A percentile compares a stretch with the other conserved stretches of the same genome.
Conservation (phyloP, 2,888 invertebrate species). For the Heteromyza rotundicornis region DNA sequence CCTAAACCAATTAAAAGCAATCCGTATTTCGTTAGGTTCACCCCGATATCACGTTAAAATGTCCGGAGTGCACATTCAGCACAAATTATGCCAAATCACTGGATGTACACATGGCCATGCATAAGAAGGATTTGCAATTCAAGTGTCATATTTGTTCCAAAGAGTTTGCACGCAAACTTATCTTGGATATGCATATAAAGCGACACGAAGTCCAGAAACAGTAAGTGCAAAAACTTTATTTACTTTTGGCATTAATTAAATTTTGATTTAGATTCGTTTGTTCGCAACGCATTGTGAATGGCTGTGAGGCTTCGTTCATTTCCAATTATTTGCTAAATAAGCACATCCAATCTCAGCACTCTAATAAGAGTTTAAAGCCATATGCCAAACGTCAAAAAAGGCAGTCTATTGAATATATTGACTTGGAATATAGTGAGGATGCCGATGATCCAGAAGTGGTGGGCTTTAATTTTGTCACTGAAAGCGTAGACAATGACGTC, state of each 20-base stretch:
- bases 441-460: not conserved
- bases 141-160: constrained; percentile 50
- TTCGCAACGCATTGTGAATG: constrained; percentile 19
- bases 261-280: constrained; percentile 30
- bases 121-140: constrained; percentile 46
- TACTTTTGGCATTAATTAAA: too few relatives aligned
- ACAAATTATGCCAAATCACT: constrained; percentile 52
- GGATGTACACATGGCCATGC: constrained; percentile 51
- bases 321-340: constrained; percentile 27
- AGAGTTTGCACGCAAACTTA: constrained; percentile 51
- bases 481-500: not conserved
- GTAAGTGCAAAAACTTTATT: constrained; percentile 32
- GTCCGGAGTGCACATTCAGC: constrained; percentile 48
- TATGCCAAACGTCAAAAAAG: not conserved
- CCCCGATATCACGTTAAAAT: constrained; percentile 38
- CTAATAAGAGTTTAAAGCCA: too few relatives aligned
- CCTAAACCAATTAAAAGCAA: too few relatives aligned
- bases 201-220: constrained; percentile 46
- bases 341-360: constrained; percentile 32
- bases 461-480: not conserved
- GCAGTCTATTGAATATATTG: not conserved
- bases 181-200: constrained; percentile 46
- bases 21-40: constrained; percentile 46
- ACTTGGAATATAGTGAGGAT: not conserved
- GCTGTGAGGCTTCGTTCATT: constrained; percentile 29